Conservation (phyloP, 2,888 invertebrate genomes). For the Tipula lateralis region DNA sequence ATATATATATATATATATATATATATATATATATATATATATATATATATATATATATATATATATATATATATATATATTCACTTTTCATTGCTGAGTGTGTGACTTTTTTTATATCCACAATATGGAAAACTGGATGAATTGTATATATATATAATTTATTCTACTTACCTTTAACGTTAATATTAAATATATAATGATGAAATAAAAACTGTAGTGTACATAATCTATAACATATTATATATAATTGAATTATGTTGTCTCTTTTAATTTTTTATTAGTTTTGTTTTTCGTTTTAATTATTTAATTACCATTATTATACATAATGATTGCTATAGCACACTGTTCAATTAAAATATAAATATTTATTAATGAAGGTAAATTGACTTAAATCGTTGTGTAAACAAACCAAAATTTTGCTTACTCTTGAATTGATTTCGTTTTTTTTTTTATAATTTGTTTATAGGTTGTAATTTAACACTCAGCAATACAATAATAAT, state of each 20-base stretch:
- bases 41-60: too few relatives aligned
- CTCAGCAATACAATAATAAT: not conserved
- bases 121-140: not conserved
- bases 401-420: not conserved
- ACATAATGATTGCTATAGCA: not conserved
- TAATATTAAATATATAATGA: not conserved
- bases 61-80: not conserved
- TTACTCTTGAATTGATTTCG: not conserved
- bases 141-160: constrained; percentile 2
- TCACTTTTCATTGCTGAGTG: not conserved
- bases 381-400: not conserved
- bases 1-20: too few relatives aligned
- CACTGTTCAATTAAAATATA: not conserved
- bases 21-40: too few relatives aligned
- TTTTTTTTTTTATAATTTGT: not conserved
- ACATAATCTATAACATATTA: not conserved
- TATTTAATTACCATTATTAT: not conserved
- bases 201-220: not conserved
- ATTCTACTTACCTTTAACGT: not conserved
- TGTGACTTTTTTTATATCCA: not conserved
- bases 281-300: not conserved
- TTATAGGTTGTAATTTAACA: not conserved
- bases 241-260: not conserved
- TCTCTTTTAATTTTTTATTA: not conserved
- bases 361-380: not conserved